Evolutionary conservation across 2,888 invertebrate species (phyloP), one percentile per base, ranked within the genome.

Genomic region (Cyclophora punctaria): DNA sequence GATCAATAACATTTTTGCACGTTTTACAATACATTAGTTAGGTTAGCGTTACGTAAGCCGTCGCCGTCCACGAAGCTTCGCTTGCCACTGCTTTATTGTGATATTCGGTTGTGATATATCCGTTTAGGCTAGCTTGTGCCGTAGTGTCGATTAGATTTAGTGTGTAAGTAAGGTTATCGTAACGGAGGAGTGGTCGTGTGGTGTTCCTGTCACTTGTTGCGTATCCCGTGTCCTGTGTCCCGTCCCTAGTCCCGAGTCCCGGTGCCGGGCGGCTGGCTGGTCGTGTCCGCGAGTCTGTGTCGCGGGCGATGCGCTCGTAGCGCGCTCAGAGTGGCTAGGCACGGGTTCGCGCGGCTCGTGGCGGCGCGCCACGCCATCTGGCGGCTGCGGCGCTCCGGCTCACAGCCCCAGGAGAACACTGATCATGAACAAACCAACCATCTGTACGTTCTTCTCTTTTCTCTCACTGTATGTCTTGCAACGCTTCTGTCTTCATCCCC

Each of bases 341-440:
- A 92, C 91, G 91, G 91, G 67, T 90, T 92, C 83, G 92, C 91
- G 80, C 91, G 92, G 83, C 91, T 92, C 78, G 92, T 92, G 90
- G 92, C 92, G 82, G 92, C 92, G 68, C 91, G 92, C 83, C 91
- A 91, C 89, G 92, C 92, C 90, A 90, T 92, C 90, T 92, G 92
- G 92, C 90, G 92, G 74, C 89, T 92, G 78, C 89, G 92, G 73
- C 86, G 88, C 69, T 88, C 89, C 69, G 88, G 85, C 74, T 89
- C 88, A 65, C 88, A 87, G 77, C 89, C 87, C 59, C 85, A 86
- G 59, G 85, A 80, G 77, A 78, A 77, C 80, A 86, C 83, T 82
- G 88, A 89, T 73, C 79, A 86, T 71, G 89, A 89, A 83, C 86
- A 88, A 67, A 83, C 83, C 77, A 87, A 86, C 83, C 84, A 87